These are phyloP conservation scores for Euzetes globulus DNA, from an alignment of 2,888 invertebrate genomes.

Conservation along the genomic window DNA sequence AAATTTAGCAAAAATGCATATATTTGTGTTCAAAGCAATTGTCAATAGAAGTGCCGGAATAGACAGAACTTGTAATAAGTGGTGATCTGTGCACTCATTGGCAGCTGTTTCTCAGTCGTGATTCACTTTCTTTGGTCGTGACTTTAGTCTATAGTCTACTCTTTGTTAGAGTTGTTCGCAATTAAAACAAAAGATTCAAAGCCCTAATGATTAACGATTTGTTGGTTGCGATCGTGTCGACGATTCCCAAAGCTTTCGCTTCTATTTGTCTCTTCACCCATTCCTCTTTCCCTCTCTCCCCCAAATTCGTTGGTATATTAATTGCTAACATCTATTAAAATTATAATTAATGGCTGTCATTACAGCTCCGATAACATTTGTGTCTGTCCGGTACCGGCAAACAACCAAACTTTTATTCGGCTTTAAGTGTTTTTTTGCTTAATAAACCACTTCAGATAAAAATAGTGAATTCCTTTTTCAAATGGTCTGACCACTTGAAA, in stretches of 20 bases:
- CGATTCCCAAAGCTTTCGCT: background rate
- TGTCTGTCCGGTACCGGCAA: background rate
- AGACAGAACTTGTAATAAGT: background rate
- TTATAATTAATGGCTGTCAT: slow-evolving; percentile 23
- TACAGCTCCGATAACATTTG: background rate
- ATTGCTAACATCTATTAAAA: background rate
- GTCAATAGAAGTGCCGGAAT: background rate
- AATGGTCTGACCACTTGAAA: too few species aligned
- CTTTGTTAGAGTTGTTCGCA: background rate
- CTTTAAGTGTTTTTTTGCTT: too few species aligned
- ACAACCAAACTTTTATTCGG: background rate
- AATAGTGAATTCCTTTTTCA: too few species aligned
- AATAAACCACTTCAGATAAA: too few species aligned
- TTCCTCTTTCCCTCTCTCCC: background rate
- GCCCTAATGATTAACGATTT: slow-evolving; percentile 4
- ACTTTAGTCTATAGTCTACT: background rate
- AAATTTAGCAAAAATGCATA: too few species aligned
- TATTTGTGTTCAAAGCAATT: too few species aligned
- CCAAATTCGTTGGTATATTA: background rate
- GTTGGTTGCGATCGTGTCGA: slow-evolving; percentile 12
- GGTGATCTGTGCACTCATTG: background rate
- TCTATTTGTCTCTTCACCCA: background rate
- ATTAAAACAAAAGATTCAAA: slow-evolving; percentile 21
- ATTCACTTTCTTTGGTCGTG: slow-evolving; percentile 22
- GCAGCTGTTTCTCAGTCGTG: slow-evolving; percentile 22